These are phyloP conservation scores for Aphrophora alni DNA, from an alignment of 2,888 invertebrate species.

Conservation along the genomic window DNA sequence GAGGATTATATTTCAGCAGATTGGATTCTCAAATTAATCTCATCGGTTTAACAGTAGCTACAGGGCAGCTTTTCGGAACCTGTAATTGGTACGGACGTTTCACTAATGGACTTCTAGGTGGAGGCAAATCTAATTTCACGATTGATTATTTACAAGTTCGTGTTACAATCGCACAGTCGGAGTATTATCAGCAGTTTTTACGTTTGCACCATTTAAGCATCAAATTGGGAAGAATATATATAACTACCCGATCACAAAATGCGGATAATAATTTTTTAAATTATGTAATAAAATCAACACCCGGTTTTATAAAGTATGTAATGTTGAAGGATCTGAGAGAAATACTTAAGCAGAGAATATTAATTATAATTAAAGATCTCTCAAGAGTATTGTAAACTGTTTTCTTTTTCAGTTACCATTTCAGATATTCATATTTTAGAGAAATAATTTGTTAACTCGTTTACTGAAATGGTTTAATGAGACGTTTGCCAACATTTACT, in stretches of 20 bases:
- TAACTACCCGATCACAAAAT: not conserved
- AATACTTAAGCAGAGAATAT: not conserved
- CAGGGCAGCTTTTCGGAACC: not conserved
- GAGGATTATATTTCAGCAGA: not conserved
- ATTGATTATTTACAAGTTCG: not conserved
- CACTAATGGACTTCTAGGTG: not conserved
- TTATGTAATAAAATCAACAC: not conserved
- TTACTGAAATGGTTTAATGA: too few relatives aligned
- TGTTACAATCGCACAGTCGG: not conserved
- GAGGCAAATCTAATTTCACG: not conserved
- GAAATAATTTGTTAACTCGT: too few relatives aligned
- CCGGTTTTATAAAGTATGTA: not conserved
- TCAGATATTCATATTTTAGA: too few relatives aligned
- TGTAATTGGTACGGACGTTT: not conserved
- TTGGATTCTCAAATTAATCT: not conserved
- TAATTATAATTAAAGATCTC: not conserved
- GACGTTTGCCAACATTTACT: too few relatives aligned
- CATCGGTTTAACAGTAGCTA: not conserved
- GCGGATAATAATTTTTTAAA: not conserved
- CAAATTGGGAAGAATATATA: not conserved
- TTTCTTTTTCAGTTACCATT: too few relatives aligned
- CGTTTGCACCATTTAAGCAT: not conserved
- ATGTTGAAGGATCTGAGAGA: not conserved
- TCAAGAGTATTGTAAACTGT: not conserved
- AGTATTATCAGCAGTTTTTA: not conserved